Base-by-base conservation (phyloP, 92 coral and sea anemone genomes). In the Scolanthus callimorphus region DNA sequence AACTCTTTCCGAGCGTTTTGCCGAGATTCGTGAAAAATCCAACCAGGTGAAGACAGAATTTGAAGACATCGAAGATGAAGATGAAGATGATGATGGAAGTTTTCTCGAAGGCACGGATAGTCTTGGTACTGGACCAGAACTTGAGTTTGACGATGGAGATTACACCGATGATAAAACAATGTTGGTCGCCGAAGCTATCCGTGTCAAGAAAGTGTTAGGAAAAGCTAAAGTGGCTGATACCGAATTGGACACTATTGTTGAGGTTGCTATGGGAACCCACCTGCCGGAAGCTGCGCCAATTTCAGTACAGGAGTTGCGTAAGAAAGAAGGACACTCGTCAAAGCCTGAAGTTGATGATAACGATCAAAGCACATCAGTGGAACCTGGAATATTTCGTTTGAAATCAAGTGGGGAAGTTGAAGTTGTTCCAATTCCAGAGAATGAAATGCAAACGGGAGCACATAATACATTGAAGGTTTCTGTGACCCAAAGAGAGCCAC, bases 61-160 rank as follows among this genome's bases (percentile, higher is more conserved):
- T 17, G 43, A 55, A 57, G 65, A 57, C 31, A 34, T 37, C 19
- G 79, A 63, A 11, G 61, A 55, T 29, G 50, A 43, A 9, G 49
- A 41, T 19, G 71, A 46, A 8, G 15, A 43, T 3, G 60, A 38
- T 11, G 76, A 60, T 22, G 65, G 57, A 27, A 48, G 57, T 15
- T n/a, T 34, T 19, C 31, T 0, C 17, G 59, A 44, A n/a, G n/a
- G n/a, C n/a, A n/a, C n/a, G 29, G 39, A 57, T 10, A 73, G 46
- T 39, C 64, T 54, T 19, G 59, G 49, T 47, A 69, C 31, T 20
- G 82, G 69, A 19, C 84, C 79, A 11, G 70, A 78, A 17, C 65
- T 82, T 17, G 89, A 82, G 63, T 82, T 82, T 52, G 89, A 82
- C 49, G 77, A 69, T 37, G 79, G 78, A 3, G 89, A 82, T 54